Conservation (phyloP, 2,888 invertebrate genomes). For the Nipponacmea schrenckii region DNA sequence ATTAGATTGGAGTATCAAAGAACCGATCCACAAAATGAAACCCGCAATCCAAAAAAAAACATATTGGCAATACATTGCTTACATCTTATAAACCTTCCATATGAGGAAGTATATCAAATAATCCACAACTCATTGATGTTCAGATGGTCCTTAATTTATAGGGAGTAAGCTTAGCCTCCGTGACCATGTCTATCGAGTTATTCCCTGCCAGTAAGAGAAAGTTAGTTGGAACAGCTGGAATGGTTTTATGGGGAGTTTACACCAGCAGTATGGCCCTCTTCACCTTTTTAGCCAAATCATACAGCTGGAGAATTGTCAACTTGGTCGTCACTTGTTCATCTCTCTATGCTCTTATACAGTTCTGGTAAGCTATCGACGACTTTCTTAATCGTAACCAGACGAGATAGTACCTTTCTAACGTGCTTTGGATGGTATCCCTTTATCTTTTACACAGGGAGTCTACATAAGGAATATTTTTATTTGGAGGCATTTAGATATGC, state of each 20-base stretch:
- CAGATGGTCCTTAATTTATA: neutral
- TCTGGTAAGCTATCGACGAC: neutral
- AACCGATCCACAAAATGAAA: too few species aligned
- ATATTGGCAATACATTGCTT: too few species aligned
- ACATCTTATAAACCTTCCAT: too few species aligned
- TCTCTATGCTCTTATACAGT: neutral
- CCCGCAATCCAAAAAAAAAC: too few species aligned
- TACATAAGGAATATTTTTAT: too few species aligned
- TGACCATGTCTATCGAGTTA: neutral
- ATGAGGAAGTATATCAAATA: too few species aligned
- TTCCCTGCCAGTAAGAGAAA: neutral
- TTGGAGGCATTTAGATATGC: too few species aligned
- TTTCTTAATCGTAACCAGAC: neutral
- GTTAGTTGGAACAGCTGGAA: neutral
- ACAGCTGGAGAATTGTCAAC: conserved; percentile 2
- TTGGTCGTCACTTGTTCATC: neutral
- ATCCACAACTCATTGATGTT: too few species aligned
- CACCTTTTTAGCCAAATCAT: neutral
- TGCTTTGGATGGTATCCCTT: too few species aligned
- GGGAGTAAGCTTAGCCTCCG: neutral
- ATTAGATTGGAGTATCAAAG: too few species aligned
- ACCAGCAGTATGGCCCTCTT: neutral
- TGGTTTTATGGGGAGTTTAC: neutral
- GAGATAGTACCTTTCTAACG: too few species aligned
- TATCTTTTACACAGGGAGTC: too few species aligned